Evolutionary conservation across 2,797 vertebrate species (phyloP).

Genomic region (Myotis findleyi): DNA sequence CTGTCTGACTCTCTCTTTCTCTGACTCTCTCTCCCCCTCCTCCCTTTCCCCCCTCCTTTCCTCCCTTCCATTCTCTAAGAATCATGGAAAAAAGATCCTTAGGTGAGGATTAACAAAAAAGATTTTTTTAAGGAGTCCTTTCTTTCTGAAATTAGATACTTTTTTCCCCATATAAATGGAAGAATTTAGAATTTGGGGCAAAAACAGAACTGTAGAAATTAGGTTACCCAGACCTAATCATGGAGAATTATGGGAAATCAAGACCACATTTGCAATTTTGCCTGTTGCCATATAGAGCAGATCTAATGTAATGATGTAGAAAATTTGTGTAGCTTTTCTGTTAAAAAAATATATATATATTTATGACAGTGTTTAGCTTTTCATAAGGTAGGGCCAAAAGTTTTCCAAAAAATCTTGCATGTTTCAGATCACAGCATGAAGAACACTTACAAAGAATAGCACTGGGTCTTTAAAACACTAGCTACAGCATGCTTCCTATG

Average conservation of each 20-base stretch:
- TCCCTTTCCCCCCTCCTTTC: no score
- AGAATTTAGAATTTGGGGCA: conserved; percentile 29
- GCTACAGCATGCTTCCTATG: not conserved
- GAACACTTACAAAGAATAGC: not conserved
- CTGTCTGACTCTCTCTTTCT: not conserved
- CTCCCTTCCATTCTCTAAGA: not conserved
- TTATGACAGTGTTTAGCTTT: not conserved
- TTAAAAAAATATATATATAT: not conserved
- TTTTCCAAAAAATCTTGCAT: conserved; percentile 16
- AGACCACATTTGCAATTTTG: not conserved
- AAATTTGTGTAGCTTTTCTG: not conserved
- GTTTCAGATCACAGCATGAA: not conserved
- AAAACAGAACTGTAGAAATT: not conserved
- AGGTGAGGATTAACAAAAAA: not conserved
- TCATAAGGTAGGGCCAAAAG: not conserved
- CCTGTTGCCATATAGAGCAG: not conserved
- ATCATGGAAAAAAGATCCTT: not conserved
- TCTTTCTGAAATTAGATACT: not conserved
- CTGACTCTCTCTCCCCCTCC: not conserved
- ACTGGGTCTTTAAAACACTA: not conserved
- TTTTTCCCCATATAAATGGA: not conserved
- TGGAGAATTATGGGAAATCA: not conserved
- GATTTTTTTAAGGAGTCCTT: accelerated
- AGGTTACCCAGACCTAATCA: not conserved
- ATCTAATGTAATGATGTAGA: not conserved